Evolutionary conservation across 2,888 invertebrate species (phyloP).

Genomic region (Bedellia somnulentella): DNA sequence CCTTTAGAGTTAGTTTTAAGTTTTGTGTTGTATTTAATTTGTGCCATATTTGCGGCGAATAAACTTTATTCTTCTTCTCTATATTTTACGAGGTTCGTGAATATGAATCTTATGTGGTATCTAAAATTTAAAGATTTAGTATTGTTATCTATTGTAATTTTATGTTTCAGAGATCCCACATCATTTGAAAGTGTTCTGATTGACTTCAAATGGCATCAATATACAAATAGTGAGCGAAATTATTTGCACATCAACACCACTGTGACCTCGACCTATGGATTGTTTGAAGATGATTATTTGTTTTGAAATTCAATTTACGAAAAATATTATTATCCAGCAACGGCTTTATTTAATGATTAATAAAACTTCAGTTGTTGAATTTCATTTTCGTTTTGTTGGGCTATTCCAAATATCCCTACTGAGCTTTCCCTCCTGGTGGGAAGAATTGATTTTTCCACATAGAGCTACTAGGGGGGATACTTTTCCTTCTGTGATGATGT

Average conservation of each 20-base stretch:
- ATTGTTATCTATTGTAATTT: background rate
- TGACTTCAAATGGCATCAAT: conserved; percentile 29
- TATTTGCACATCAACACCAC: conserved; percentile 31
- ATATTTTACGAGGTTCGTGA: background rate
- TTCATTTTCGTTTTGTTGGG: conserved; percentile 13
- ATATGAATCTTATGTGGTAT: background rate
- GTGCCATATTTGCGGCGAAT: too few relatives aligned
- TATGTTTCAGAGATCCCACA: conserved; percentile 35
- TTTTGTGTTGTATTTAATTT: too few relatives aligned
- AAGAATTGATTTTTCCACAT: too few relatives aligned
- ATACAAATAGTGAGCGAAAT: conserved; percentile 22
- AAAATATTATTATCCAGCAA: conserved; percentile 21
- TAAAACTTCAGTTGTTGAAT: conserved; percentile 8
- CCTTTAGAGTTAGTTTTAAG: background rate
- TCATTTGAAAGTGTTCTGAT: conserved; percentile 31
- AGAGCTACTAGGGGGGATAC: too few relatives aligned
- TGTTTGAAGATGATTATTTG: conserved; percentile 23
- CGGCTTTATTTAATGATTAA: conserved; percentile 7
- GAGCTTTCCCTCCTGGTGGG: too few relatives aligned
- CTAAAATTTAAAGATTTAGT: background rate
- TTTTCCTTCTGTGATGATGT: too few relatives aligned
- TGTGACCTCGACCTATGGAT: conserved; percentile 22
- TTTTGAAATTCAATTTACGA: conserved; percentile 39
- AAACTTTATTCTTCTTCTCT: too few relatives aligned
- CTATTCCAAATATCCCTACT: too few relatives aligned